A percentile compares a stretch with the other conserved stretches of the same genome.
Conservation (phyloP, 1,140 invertebrate genomes). For the Heliconius congener region DNA sequence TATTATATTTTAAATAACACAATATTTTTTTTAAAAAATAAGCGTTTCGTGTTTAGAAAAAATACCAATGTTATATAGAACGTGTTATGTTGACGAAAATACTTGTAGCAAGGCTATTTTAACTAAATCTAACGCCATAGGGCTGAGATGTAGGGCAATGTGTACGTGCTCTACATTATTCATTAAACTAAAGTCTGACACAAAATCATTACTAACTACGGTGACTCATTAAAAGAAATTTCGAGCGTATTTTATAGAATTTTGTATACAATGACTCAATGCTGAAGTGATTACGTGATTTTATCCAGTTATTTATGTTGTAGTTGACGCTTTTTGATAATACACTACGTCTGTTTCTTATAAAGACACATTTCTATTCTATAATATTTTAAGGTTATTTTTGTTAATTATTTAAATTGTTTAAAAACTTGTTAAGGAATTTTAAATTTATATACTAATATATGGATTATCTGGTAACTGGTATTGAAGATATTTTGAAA, state of each 20-base stretch:
- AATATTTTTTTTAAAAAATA: too few relatives aligned
- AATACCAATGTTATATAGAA: not conserved
- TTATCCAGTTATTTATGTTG: slow-evolving; percentile 12
- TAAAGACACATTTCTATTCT: not conserved
- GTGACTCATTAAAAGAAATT: slow-evolving; percentile 77
- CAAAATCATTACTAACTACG: slow-evolving; percentile 65
- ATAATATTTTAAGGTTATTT: too few relatives aligned
- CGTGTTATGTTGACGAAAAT: not conserved
- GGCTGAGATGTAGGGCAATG: slow-evolving; percentile 61
- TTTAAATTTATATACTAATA: not conserved
- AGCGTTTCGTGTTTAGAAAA: not conserved
- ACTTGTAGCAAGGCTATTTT: slow-evolving; percentile 3
- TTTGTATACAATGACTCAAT: slow-evolving; percentile 47
- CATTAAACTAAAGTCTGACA: slow-evolving; percentile 67
- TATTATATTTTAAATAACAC: not conserved
- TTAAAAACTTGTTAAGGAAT: not conserved
- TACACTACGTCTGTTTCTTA: not conserved
- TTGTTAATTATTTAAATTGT: not conserved
- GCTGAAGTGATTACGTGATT: slow-evolving; percentile 15
- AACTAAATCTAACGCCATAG: slow-evolving; percentile 2
- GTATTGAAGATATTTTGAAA: not conserved
- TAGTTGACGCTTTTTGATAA: not conserved
- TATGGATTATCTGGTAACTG: too few relatives aligned
- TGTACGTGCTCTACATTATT: slow-evolving; percentile 72
- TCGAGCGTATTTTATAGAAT: slow-evolving; percentile 59